Conservation (phyloP, 2,113 vertebrate species). For the Tragelaphus strepsiceros region DNA sequence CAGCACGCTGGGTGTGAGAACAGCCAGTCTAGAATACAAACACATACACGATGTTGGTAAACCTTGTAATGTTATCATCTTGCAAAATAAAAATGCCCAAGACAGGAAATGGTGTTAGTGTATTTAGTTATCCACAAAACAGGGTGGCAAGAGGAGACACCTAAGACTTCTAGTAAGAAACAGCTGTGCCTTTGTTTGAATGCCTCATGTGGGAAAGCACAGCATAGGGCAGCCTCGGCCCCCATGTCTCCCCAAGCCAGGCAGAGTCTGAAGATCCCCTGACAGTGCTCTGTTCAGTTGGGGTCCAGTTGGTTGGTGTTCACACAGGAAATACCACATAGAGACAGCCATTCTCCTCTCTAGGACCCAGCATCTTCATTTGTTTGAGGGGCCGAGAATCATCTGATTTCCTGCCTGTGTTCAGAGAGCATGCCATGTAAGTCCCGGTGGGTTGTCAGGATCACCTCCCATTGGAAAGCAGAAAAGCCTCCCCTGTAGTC, state of each 20-base stretch:
- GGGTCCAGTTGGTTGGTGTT: not conserved
- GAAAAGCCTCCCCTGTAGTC: not conserved
- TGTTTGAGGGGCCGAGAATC: not conserved
- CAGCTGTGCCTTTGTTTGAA: not conserved
- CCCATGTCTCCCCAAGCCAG: not conserved
- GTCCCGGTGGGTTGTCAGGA: not conserved
- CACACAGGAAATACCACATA: not conserved
- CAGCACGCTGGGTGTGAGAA: not conserved
- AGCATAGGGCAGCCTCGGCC: not conserved
- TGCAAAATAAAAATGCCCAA: not conserved
- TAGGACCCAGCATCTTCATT: not conserved
- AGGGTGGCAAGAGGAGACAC: not conserved
- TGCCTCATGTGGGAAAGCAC: not conserved
- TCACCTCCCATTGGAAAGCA: not conserved
- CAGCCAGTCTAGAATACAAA: not conserved
- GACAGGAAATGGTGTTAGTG: not conserved
- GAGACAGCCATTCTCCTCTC: not conserved
- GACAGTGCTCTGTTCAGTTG: accelerated
- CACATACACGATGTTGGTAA: not conserved
- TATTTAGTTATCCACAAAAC: not conserved
- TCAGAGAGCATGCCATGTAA: not conserved
- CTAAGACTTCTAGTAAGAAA: not conserved
- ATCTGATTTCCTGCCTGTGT: not conserved
- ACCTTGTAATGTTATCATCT: not conserved
- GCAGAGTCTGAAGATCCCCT: not conserved